Conservation (phyloP, 1,140 invertebrate species). For the Leptoteleia sp. region DNA sequence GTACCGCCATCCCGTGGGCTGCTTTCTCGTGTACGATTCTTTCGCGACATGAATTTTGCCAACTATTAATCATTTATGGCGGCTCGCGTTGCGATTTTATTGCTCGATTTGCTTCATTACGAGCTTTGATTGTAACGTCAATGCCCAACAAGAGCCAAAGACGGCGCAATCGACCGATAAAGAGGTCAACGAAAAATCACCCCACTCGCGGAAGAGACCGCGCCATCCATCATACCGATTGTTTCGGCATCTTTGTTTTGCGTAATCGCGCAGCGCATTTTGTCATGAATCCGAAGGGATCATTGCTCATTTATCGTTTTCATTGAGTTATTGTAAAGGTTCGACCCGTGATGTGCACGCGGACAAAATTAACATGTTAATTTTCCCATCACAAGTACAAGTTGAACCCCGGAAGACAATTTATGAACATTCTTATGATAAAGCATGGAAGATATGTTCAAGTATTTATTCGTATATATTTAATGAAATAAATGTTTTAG, state of each 20-base stretch:
- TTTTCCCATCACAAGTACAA: no score
- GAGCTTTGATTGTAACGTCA: conserved; percentile 62
- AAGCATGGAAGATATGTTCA: no score
- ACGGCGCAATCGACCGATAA: conserved; percentile 41
- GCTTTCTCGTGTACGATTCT: conserved; percentile 65
- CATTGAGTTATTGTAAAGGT: no score
- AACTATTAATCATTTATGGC: conserved; percentile 63
- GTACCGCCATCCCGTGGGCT: conserved; percentile 64
- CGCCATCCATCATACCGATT: conserved; percentile 26
- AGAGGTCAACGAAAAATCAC: conserved; percentile 43
- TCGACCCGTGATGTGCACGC: no score
- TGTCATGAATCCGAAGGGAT: no score
- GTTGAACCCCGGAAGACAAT: no score
- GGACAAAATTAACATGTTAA: no score
- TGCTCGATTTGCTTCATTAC: conserved; percentile 66
- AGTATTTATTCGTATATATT: no score
- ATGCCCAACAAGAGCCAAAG: conserved; percentile 45
- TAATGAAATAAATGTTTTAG: no score
- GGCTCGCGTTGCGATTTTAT: conserved; percentile 58
- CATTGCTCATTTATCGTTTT: no score
- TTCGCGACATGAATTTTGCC: conserved; percentile 65
- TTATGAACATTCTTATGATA: no score
- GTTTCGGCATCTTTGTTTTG: conserved; percentile 13
- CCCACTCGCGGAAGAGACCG: conserved; percentile 13
- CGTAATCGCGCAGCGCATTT: no score